These are phyloP conservation scores for Lumbricus terrestris DNA, from an alignment of 2,888 invertebrate genomes.

Conservation along the genomic window DNA sequence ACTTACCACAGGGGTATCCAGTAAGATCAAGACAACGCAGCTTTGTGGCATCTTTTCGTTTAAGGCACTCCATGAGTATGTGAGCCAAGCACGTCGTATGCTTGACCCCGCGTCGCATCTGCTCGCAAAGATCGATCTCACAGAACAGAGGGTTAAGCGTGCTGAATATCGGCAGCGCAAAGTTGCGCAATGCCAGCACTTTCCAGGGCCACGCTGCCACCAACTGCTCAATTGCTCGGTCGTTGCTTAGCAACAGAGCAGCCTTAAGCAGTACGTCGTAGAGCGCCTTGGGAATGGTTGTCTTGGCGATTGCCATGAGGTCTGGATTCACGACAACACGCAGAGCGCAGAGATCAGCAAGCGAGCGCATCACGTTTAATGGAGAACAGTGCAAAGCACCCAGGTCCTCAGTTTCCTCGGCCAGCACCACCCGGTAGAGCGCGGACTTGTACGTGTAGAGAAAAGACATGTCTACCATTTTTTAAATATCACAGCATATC, in stretches of 20 bases:
- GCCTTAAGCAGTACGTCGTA: conserved; percentile 47
- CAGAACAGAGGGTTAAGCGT: conserved; percentile 36
- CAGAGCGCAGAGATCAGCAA: conserved; percentile 46
- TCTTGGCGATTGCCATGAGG: conserved; percentile 41
- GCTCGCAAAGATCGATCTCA: conserved; percentile 41
- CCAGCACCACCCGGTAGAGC: neutral
- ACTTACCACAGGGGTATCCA: conserved; percentile 53
- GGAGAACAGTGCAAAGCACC: neutral
- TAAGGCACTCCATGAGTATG: conserved; percentile 51
- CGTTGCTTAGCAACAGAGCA: conserved; percentile 46
- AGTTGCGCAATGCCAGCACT: conserved; percentile 44
- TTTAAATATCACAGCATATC: neutral
- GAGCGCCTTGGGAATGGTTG: conserved; percentile 44
- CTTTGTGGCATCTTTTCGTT: conserved; percentile 45
- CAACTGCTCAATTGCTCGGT: conserved; percentile 49
- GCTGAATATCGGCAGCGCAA: conserved; percentile 49
- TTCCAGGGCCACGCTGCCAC: conserved; percentile 49
- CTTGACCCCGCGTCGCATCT: conserved; percentile 47
- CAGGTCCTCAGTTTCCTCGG: neutral
- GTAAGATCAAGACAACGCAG: conserved; percentile 51
- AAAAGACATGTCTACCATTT: conserved; percentile 12
- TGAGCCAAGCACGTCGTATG: conserved; percentile 54
- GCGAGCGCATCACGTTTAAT: conserved; percentile 35
- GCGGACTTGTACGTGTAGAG: conserved; percentile 18
- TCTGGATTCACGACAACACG: conserved; percentile 48